Evolutionary conservation across 2,888 invertebrate genomes (phyloP).

Genomic region (Cecidostiba fungosa): DNA sequence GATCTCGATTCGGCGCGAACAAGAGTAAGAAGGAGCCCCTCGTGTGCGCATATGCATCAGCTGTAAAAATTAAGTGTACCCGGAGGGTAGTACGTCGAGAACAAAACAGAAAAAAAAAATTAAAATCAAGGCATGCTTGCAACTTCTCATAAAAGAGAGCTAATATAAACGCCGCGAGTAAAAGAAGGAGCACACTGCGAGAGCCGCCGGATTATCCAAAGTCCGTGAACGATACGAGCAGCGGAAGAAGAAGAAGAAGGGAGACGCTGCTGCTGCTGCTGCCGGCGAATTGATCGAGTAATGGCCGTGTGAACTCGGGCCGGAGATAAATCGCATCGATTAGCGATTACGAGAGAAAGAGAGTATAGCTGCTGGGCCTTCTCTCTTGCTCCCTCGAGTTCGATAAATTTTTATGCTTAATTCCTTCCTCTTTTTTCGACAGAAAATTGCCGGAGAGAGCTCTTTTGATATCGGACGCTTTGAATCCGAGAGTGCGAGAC

Average conservation of each 20-base stretch:
- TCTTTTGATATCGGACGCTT: slow-evolving; percentile 15
- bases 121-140: slow-evolving; percentile 21
- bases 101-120: not conserved
- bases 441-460: slow-evolving; percentile 6
- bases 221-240: slow-evolving; percentile 2
- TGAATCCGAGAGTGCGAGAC: not conserved
- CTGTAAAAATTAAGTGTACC: slow-evolving; percentile 32
- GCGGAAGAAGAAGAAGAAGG: not conserved
- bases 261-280: not conserved
- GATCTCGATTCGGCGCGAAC: too few relatives aligned
- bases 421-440: slow-evolving; percentile 34
- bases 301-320: slow-evolving; percentile 59
- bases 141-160: not conserved
- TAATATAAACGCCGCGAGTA: slow-evolving; percentile 5
- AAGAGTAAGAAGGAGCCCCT: too few relatives aligned
- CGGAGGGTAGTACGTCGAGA: not conserved
- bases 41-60: not conserved
- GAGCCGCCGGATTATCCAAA: not conserved
- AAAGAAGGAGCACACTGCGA: not conserved
- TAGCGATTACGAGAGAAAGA: slow-evolving; percentile 66
- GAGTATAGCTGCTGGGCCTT: slow-evolving; percentile 14
- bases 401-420: slow-evolving; percentile 53
- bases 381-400: slow-evolving; percentile 14
- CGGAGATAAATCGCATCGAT: slow-evolving; percentile 70
- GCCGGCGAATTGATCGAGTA: slow-evolving; percentile 46